A percentile compares a stretch with the other conserved stretches of the same genome.
Conservation (phyloP, 2,797 vertebrate genomes). For the Anguilla megastoma region DNA sequence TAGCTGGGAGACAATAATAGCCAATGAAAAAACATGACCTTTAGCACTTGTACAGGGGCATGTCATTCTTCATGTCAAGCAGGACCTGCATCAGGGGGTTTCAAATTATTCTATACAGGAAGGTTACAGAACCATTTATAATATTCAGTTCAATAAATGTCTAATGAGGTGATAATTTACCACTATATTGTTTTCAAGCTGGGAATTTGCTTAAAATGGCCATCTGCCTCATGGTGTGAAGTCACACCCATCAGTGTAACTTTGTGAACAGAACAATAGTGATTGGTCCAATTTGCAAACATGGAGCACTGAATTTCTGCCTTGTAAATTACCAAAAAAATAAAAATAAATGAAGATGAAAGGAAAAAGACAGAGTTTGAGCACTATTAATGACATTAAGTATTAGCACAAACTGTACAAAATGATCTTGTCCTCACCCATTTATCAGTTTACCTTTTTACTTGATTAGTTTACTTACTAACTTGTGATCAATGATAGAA, state of each 20-base stretch:
- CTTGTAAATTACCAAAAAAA: no score
- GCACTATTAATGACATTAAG: no score
- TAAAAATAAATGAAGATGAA: no score
- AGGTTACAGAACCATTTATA: background rate
- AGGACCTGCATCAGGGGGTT: background rate
- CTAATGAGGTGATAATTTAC: background rate
- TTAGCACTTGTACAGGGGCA: background rate
- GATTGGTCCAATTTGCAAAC: background rate
- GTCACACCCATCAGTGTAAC: background rate
- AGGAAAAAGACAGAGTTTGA: no score
- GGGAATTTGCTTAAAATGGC: background rate
- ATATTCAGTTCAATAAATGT: background rate
- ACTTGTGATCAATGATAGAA: no score
- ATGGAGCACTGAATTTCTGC: background rate
- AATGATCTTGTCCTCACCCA: slow-evolving; percentile 16
- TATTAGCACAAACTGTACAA: no score
- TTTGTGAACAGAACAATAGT: background rate
- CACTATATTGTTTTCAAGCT: background rate
- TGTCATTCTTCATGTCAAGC: background rate
- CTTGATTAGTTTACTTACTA: no score
- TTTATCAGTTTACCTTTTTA: slow-evolving; percentile 26
- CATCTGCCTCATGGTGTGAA: background rate
- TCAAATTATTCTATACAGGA: background rate
- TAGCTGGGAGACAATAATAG: background rate
- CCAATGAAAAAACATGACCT: background rate